These are phyloP conservation scores for Oreochromis spilurus DNA, from an alignment of 2,113 vertebrate species.

Conservation along the genomic window DNA sequence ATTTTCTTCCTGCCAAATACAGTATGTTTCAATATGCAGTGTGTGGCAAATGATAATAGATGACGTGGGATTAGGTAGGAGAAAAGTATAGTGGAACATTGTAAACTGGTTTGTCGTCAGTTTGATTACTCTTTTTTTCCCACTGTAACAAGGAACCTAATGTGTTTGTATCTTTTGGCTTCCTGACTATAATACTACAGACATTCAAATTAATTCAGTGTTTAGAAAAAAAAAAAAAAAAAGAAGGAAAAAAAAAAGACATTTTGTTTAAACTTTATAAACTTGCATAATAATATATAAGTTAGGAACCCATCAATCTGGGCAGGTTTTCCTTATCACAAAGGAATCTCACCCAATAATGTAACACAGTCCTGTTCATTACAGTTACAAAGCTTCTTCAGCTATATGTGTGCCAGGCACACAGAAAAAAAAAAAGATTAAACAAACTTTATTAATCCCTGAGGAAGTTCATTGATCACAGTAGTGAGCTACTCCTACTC, in stretches of 20 bases:
- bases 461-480: not conserved
- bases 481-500: not conserved
- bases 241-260: fast-evolving
- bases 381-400: not conserved
- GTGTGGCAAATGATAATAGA: not conserved
- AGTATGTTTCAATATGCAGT: not conserved
- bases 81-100: not conserved
- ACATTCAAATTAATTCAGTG: not conserved
- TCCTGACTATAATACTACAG: not conserved
- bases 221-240: fast-evolving
- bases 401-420: not conserved
- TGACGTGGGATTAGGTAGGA: not conserved
- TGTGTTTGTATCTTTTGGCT: not conserved
- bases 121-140: fast-evolving
- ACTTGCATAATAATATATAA: not conserved
- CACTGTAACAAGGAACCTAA: not conserved
- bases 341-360: fast-evolving
- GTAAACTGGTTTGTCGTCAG: not conserved
- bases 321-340: not conserved
- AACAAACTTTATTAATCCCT: not conserved
- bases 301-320: not conserved
- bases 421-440: fast-evolving
- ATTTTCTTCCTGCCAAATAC: not conserved
- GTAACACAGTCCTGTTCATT: not conserved
- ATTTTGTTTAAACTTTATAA: not conserved